Evolutionary conservation across 1,140 invertebrate genomes (phyloP), one percentile per base, ranked within the genome.

Genomic region (Linepithema humile): DNA sequence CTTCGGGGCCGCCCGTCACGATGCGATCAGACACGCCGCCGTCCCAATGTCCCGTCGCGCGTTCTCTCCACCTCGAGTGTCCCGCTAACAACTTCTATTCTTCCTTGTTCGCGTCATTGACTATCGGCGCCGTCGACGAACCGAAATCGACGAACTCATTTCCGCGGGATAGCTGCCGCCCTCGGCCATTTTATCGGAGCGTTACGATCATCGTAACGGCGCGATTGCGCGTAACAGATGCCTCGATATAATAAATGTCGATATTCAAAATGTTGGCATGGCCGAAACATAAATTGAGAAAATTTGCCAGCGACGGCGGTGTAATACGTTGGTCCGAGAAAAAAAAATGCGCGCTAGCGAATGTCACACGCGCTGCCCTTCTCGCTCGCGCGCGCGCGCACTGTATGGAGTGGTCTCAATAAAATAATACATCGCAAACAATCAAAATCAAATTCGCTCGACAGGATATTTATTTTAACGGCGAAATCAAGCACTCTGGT

Each of bases 171-270:
- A 38, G 6, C 43, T 3, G 15, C 17, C 15, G 7, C 23, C 20
- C 2, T 7, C 48, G 35, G 35, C 12, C 48, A 35, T 55, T 80
- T 80, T 80, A 70, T 80, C 75, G n/a, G 48, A 55, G 35, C 48
- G 35, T 70, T 70, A 69, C 48, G 64, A 80, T 80, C 64, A 80
- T 43, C 45, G 65, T 80, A 69, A 57, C 35, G 20, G 48, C 12
- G 70, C 62, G 75, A 67, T 55, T 23, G 75, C 17, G 64, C 62
- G 50, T 69, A 80, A 80, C 75, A 80, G 48, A 80, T 80, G 75
- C 64, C 64, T 80, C 48, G 75, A 80, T 78, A 69, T 69, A 78
- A 78, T 80, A 80, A 80, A 80, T 80, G 64, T 80, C 75, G 75
- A 80, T 80, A 80, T 80, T 55, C 32, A 69, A 70, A 80, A 80